These are phyloP conservation scores for Protonemura montana DNA, from an alignment of 2,888 invertebrate genomes.

Conservation along the genomic window DNA sequence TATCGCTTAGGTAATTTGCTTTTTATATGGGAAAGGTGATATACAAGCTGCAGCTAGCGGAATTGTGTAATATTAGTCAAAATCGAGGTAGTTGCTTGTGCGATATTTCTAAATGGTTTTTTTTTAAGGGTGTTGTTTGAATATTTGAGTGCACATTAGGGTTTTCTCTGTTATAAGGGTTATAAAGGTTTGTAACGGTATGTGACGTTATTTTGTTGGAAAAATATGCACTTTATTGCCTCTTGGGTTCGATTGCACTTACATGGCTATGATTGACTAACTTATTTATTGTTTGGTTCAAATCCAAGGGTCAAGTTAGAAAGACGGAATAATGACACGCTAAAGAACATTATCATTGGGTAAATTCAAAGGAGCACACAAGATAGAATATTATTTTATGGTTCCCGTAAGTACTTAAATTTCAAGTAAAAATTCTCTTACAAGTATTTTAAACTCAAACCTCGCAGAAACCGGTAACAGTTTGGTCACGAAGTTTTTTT, in stretches of 20 bases:
- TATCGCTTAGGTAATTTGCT: slow-evolving; percentile 30
- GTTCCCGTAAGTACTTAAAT: slow-evolving; percentile 12
- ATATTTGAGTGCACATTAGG: background rate
- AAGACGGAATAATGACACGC: too few species aligned
- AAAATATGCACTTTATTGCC: background rate
- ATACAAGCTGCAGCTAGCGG: background rate
- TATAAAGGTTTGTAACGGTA: background rate
- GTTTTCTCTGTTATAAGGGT: background rate
- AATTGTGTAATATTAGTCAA: background rate
- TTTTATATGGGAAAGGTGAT: background rate
- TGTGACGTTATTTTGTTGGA: background rate
- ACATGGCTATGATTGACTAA: too few species aligned
- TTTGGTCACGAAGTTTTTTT: background rate
- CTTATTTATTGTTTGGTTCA: too few species aligned
- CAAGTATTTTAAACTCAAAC: slow-evolving; percentile 35
- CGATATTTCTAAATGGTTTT: background rate
- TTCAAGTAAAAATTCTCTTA: slow-evolving; percentile 40
- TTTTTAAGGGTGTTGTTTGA: background rate
- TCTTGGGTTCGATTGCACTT: too few species aligned
- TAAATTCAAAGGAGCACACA: too few species aligned
- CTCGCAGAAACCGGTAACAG: slow-evolving; percentile 15
- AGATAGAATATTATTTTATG: background rate
- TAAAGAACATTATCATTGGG: too few species aligned
- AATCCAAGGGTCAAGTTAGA: too few species aligned
- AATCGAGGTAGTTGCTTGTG: background rate